phyloP scores from a whole-genome alignment of 2,113 vertebrate genomes.

The Alectura lathami region DNA sequence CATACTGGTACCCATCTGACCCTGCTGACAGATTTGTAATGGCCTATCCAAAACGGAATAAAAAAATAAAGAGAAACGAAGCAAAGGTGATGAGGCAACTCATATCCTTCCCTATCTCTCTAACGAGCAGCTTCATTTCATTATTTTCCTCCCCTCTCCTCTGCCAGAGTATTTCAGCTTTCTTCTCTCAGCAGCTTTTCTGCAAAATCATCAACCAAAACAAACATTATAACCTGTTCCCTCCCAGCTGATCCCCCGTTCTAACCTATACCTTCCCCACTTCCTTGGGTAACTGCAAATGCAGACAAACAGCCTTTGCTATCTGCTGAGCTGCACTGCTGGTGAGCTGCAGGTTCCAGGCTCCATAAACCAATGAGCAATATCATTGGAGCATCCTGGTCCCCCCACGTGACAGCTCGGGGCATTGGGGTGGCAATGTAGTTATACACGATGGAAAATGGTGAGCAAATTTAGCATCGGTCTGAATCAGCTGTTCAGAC shows the following conservation, averaged over 20 bases:
- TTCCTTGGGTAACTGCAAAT: background rate
- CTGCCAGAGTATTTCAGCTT: background rate
- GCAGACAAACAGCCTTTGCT: background rate
- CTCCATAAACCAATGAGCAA: background rate
- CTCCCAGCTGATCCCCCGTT: background rate
- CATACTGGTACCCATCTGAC: accelerated
- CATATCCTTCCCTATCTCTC: background rate
- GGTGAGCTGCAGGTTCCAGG: background rate
- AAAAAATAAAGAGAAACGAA: background rate
- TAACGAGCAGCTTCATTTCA: background rate
- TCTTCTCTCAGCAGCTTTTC: background rate
- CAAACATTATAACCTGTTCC: background rate
- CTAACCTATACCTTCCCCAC: background rate
- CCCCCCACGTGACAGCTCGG: accelerated
- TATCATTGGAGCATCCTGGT: background rate
- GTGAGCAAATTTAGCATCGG: background rate
- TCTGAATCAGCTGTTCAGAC: background rate
- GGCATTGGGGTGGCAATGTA: background rate
- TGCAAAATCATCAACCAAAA: background rate
- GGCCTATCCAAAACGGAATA: background rate
- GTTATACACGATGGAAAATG: accelerated
- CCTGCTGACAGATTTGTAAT: accelerated
- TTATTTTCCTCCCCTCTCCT: background rate
- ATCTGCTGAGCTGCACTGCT: background rate
- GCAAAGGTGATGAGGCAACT: background rate